phyloP scores from a whole-genome alignment of 2,113 vertebrate genomes.

The Canis aureus region DNA sequence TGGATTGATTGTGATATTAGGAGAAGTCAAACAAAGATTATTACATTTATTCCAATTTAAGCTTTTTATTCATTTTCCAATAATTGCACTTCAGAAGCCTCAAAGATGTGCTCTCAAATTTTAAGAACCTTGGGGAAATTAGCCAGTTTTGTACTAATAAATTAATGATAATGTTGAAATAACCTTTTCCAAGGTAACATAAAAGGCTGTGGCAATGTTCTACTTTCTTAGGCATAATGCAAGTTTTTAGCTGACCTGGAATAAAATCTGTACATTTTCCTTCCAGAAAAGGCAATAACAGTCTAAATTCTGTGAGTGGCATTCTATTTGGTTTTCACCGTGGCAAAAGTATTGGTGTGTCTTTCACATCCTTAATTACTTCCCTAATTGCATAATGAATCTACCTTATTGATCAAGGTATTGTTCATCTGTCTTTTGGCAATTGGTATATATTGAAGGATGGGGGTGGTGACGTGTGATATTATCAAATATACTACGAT shows the following conservation, averaged over 20 bases:
- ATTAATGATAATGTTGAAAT: constrained; percentile 77
- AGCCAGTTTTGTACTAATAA: constrained; percentile 76
- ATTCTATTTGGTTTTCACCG: neutral
- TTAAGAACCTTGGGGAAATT: constrained; percentile 75
- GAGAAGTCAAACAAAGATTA: constrained; percentile 65
- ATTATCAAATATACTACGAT: neutral
- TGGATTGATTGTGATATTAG: constrained; percentile 41
- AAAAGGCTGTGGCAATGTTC: constrained; percentile 47
- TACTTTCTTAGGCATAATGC: constrained; percentile 58
- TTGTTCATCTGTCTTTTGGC: neutral
- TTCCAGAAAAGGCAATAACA: neutral
- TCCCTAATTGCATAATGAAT: neutral
- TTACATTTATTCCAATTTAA: constrained; percentile 72
- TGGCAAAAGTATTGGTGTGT: neutral
- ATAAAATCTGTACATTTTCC: constrained; percentile 42
- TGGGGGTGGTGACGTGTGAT: neutral
- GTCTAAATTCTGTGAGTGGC: neutral
- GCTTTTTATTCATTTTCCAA: constrained; percentile 75
- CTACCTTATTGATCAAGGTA: neutral
- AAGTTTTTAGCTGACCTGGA: constrained; percentile 63
- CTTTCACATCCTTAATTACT: neutral
- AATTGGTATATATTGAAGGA: neutral
- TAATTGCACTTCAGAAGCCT: constrained; percentile 53
- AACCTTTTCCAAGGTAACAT: constrained; percentile 61
- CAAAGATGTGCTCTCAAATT: constrained; percentile 48